These are phyloP conservation scores for Lucilia cuprina DNA, from an alignment of 1,140 invertebrate genomes.

Conservation along the genomic window DNA sequence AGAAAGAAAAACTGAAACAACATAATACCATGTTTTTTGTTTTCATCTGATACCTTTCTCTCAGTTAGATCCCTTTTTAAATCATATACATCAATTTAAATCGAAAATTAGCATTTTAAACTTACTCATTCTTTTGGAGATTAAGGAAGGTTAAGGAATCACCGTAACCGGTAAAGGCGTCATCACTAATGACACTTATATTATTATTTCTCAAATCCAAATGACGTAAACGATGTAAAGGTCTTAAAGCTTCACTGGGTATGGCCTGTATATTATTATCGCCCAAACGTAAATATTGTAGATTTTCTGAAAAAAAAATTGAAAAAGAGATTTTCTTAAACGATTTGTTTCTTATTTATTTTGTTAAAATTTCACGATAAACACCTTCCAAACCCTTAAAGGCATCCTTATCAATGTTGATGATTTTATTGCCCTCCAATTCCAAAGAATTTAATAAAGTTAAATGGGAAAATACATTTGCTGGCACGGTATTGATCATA, in stretches of 20 bases:
- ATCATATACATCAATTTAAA: not conserved
- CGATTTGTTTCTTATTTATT: not conserved
- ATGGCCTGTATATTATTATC: slow-evolving; percentile 85
- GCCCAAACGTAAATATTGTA: slow-evolving; percentile 86
- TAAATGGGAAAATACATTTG: slow-evolving; percentile 81
- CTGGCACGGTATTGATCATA: slow-evolving; percentile 76
- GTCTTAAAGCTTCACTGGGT: slow-evolving; percentile 80
- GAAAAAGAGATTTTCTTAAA: not conserved
- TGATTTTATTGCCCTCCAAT: slow-evolving; percentile 84
- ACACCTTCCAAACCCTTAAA: slow-evolving; percentile 85
- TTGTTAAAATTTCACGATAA: slow-evolving; percentile 40
- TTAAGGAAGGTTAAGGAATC: slow-evolving; percentile 90
- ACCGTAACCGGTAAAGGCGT: slow-evolving; percentile 89
- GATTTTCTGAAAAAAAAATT: slow-evolving; percentile 69
- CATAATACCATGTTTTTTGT: not conserved
- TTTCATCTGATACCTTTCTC: not conserved
- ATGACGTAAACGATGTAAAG: slow-evolving; percentile 83
- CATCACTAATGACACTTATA: slow-evolving; percentile 80
- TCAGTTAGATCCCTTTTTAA: not conserved
- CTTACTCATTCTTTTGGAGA: slow-evolving; percentile 89
- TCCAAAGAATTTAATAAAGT: slow-evolving; percentile 82
- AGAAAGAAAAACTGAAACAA: not conserved
- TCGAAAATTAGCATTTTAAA: slow-evolving; percentile 26
- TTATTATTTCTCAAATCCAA: slow-evolving; percentile 87
- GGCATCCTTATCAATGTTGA: slow-evolving; percentile 79